A percentile compares a stretch with the other conserved stretches of the same genome.
These are phyloP conservation scores for Drosophila vallismaia DNA, from an alignment of 2,888 invertebrate species.

Conservation along the genomic window DNA sequence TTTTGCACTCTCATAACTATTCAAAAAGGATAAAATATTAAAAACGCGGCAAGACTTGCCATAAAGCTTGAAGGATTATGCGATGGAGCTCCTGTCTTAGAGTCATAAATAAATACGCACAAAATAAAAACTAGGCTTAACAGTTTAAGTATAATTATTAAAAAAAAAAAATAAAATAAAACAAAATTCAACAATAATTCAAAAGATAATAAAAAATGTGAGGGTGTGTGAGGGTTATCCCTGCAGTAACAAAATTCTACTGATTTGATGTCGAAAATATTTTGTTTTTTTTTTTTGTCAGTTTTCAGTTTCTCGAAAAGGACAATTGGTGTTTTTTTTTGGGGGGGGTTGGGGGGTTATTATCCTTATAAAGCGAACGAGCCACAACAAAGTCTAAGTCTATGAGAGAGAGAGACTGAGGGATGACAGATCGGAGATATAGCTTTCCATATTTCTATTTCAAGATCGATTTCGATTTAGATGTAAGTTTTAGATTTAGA, in stretches of 20 bases:
- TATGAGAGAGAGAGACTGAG: constrained; percentile 44
- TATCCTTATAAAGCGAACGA: constrained; percentile 16
- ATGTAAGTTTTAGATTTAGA: constrained; percentile 7
- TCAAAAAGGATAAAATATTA: no score
- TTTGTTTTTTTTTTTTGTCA: no score
- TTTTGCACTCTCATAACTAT: no score
- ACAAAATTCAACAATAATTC: constrained; percentile 81
- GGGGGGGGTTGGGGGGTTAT: neutral
- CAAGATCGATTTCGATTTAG: constrained; percentile 3
- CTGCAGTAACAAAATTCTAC: no score
- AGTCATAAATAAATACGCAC: constrained; percentile 40
- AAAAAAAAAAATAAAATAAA: constrained; percentile 49
- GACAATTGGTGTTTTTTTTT: no score
- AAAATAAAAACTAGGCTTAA: constrained; percentile 52
- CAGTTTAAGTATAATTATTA: constrained; percentile 48
- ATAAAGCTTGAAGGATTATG: no score
- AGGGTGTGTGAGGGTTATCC: constrained; percentile 5
- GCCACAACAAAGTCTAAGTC: constrained; percentile 26
- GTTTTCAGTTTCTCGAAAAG: no score
- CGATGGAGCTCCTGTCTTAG: no score
- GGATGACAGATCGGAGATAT: constrained; percentile 37
- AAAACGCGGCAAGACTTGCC: no score
- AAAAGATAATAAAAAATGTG: constrained; percentile 68
- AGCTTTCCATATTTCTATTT: constrained; percentile 6
- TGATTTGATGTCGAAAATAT: no score